phyloP scores from a whole-genome alignment of 2,113 vertebrate species.

The Archocentrus centrarchus region DNA sequence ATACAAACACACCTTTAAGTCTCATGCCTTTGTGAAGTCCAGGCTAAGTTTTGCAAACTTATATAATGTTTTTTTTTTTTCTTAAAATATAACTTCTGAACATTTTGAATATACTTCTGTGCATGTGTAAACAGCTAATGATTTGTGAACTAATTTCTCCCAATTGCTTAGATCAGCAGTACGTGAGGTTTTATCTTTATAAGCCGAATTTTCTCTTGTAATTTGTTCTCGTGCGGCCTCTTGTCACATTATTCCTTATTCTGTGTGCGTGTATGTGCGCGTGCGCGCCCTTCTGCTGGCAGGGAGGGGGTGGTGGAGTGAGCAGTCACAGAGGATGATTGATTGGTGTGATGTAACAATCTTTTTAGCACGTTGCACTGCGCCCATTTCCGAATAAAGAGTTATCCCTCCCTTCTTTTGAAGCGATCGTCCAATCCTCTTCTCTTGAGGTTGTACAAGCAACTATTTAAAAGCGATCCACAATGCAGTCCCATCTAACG shows the following conservation, averaged over 20 bases:
- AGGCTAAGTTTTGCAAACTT: neutral
- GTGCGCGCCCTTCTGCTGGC: neutral
- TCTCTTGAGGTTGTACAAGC: conserved; percentile 38
- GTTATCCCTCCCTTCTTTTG: conserved; percentile 55
- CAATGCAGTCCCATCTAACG: neutral
- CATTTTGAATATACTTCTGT: neutral
- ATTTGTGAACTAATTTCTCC: neutral
- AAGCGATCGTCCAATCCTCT: conserved; percentile 65
- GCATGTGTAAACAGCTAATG: neutral
- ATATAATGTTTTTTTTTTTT: neutral
- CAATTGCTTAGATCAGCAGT: neutral
- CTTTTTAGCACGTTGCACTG: conserved; percentile 46
- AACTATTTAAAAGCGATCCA: conserved; percentile 45
- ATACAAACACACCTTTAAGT: neutral
- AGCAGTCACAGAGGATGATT: neutral
- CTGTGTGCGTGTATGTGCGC: neutral
- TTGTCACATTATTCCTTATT: neutral
- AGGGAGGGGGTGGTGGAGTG: neutral
- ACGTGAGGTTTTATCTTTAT: neutral
- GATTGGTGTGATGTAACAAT: conserved; percentile 60
- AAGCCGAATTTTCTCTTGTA: neutral
- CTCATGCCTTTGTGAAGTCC: neutral
- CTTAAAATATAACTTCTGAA: neutral
- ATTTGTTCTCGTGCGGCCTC: neutral
- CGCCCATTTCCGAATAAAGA: conserved; percentile 43